These are phyloP conservation scores for Acronicta psi DNA, from an alignment of 2,888 invertebrate genomes.

Conservation along the genomic window DNA sequence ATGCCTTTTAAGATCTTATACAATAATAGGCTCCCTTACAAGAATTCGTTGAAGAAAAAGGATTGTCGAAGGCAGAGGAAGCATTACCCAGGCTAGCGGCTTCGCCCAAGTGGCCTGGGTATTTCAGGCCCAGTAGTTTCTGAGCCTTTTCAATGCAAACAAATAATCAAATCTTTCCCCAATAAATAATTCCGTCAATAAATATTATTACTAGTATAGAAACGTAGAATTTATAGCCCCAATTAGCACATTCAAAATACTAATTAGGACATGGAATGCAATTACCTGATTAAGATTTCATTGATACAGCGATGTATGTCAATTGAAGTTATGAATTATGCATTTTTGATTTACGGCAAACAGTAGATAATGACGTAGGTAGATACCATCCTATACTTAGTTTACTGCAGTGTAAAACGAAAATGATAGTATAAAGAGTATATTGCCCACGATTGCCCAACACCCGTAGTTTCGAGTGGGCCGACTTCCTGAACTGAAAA, in stretches of 20 bases:
- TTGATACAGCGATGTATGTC: conserved; percentile 3
- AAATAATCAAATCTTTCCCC: no score
- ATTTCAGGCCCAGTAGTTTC: no score
- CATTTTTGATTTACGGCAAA: neutral
- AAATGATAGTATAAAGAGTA: conserved; percentile 65
- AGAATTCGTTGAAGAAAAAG: no score
- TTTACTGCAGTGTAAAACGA: conserved; percentile 71
- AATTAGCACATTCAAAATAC: neutral
- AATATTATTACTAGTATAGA: no score
- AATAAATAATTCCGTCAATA: no score
- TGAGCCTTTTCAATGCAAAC: no score
- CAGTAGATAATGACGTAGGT: conserved; percentile 48
- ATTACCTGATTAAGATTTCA: neutral
- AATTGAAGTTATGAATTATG: conserved; percentile 4
- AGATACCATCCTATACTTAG: conserved; percentile 32
- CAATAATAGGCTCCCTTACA: neutral
- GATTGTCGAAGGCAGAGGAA: no score
- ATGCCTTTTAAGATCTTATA: conserved; percentile 1
- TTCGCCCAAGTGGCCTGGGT: no score
- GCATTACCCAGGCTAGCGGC: no score
- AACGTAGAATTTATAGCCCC: no score
- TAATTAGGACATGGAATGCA: neutral
- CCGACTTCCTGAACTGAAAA: conserved; percentile 51
- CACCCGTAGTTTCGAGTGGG: conserved; percentile 31
- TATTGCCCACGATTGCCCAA: conserved; percentile 53